Base-by-base conservation (phyloP, 2,113 vertebrate species). In the Hypanus sabinus region DNA sequence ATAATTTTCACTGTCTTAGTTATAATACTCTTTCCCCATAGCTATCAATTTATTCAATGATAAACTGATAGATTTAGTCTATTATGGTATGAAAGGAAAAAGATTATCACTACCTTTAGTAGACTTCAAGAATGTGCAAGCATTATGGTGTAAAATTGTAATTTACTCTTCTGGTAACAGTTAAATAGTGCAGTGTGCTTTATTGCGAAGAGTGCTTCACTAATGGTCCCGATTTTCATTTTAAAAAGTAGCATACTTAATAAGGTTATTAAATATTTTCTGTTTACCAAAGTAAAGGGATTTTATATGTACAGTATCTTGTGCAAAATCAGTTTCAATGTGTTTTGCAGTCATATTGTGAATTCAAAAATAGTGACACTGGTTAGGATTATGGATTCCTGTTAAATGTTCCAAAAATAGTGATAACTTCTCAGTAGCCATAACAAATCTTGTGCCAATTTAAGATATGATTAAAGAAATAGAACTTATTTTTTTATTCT, bases 1-100 rank as follows among this genome's bases (percentile, higher is more conserved):
- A 94, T 95, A 87, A 94, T 93, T 95, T 94, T 94, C 94, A 94
- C 93, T 94, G 46, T 94, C 94, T 94, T 94, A 27, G 36, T 93
- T 93, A 38, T 73, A 73, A 93, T 93, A 12, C 68, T 24, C 65
- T 46, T 93, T 73, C 38, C 22, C 91, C 60, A 30, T 93, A 93
- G 68, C 73, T 36, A 55, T 93, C 73, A 24, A 55, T 93, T 93
- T 93, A 93, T 93, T 93, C 70, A 75, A 70, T 36, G 55, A 73
- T 75, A 71, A 71, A 16, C 90, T 73, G 90, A 36, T 93, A 55
- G 71, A 71, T 55, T 75, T 73, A 55, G 22, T 55, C 36, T 93
- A 73, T 93, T 73, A 75, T 93, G 36, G 22, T 73, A 75, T 75
- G 22, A 12, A 14, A 36, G 33, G 68, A 27, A 46, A 46, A 70